phyloP scores from a whole-genome alignment of 2,888 invertebrate genomes.

The Mesodorylaimus sp. region DNA sequence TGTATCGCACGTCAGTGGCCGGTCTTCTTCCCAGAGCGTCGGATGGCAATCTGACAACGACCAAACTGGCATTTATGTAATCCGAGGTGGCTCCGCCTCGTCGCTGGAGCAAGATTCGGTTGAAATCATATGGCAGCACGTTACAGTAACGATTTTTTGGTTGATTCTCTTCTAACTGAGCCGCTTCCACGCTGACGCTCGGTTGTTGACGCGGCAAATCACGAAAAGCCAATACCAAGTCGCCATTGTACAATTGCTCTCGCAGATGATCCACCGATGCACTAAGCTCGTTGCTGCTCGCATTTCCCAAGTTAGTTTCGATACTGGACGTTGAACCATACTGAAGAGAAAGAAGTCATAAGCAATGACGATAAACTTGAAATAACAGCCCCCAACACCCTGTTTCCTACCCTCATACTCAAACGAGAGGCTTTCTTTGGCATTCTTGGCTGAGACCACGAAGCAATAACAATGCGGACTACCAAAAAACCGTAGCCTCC shows the following conservation, averaged over 20 bases:
- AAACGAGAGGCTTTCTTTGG: too few relatives aligned
- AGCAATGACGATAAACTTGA: neutral
- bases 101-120: conserved; percentile 9
- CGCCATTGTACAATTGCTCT: neutral
- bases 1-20: conserved; percentile 4
- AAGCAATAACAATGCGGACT: too few relatives aligned
- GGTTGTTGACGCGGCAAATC: neutral
- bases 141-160: conserved; percentile 12
- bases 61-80: conserved; percentile 13
- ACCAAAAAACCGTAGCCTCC: too few relatives aligned
- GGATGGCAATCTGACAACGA: conserved; percentile 4
- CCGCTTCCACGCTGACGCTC: neutral
- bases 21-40: too few relatives aligned
- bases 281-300: neutral
- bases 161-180: conserved; percentile 3
- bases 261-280: neutral
- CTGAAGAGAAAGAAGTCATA: neutral
- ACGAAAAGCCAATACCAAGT: neutral
- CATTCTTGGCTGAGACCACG: too few relatives aligned
- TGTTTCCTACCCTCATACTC: neutral
- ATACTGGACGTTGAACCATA: neutral
- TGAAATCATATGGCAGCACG: conserved; percentile 13
- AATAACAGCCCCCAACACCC: neutral
- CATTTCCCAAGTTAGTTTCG: neutral
- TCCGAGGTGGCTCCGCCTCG: too few relatives aligned